These are phyloP conservation scores for Colostygia pectinataria DNA, from an alignment of 2,888 invertebrate genomes.

Conservation along the genomic window DNA sequence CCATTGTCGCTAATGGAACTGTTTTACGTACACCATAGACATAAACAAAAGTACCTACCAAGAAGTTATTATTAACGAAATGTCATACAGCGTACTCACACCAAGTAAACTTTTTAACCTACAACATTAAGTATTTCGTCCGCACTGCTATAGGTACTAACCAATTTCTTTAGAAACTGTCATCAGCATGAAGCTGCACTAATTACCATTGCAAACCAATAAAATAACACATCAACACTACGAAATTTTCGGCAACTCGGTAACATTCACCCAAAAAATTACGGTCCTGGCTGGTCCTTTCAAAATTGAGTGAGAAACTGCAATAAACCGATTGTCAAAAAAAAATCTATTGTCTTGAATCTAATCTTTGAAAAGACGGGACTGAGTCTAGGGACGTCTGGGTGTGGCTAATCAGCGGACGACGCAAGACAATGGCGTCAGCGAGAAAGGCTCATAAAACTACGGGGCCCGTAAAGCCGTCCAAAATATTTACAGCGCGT, in stretches of 20 bases:
- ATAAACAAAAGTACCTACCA: no score
- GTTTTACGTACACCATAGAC: conserved; percentile 3
- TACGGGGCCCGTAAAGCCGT: conserved; percentile 70
- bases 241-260: conserved; percentile 23
- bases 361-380: conserved; percentile 42
- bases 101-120: no score
- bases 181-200: conserved; percentile 32
- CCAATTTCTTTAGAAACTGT: background rate
- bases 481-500: conserved; percentile 82
- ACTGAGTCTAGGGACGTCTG: conserved; percentile 42
- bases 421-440: conserved; percentile 70
- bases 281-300: conserved; percentile 11
- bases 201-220: conserved; percentile 30
- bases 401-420: conserved; percentile 69
- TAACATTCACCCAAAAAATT: conserved; percentile 16
- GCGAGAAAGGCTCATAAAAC: conserved; percentile 78
- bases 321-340: conserved; percentile 33
- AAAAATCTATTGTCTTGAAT: conserved; percentile 41
- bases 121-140: background rate
- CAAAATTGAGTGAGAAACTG: conserved; percentile 31
- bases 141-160: background rate
- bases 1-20: conserved; percentile 10
- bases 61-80: no score
- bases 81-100: no score
- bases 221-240: conserved; percentile 40